These are phyloP conservation scores for Hydrophis major DNA, from an alignment of 2,797 vertebrate genomes.

Conservation along the genomic window DNA sequence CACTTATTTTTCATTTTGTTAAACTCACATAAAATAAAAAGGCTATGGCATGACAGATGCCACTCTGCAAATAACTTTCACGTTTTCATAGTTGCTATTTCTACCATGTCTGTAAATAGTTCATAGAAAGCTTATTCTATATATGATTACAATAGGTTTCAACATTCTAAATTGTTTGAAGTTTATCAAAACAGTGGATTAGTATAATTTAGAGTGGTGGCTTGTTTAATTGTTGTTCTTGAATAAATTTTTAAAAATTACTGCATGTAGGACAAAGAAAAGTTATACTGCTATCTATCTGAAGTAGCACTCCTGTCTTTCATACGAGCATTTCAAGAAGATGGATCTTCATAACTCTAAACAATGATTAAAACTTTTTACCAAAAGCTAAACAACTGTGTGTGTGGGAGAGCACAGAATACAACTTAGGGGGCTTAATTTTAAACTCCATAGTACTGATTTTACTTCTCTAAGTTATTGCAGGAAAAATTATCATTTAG, in stretches of 20 bases:
- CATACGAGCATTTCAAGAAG: background rate
- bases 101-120: slow-evolving; percentile 41
- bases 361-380: background rate
- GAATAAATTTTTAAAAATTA: slow-evolving; percentile 20
- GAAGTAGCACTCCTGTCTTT: background rate
- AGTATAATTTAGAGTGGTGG: background rate
- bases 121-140: background rate
- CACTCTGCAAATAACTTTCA: slow-evolving; percentile 36
- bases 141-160: slow-evolving; percentile 34
- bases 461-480: background rate
- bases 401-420: too few species aligned
- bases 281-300: slow-evolving; percentile 8
- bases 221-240: background rate
- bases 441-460: background rate
- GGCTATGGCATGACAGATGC: background rate
- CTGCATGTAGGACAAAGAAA: background rate
- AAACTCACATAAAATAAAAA: slow-evolving; percentile 44
- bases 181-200: slow-evolving; percentile 2
- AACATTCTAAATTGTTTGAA: slow-evolving; percentile 40
- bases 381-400: background rate
- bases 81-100: slow-evolving; percentile 31
- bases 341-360: background rate
- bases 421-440: background rate
- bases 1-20: slow-evolving; percentile 24
- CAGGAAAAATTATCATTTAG: background rate